Base-by-base conservation (phyloP, 2,113 vertebrate species). In the Mesembrinibis cayennensis region DNA sequence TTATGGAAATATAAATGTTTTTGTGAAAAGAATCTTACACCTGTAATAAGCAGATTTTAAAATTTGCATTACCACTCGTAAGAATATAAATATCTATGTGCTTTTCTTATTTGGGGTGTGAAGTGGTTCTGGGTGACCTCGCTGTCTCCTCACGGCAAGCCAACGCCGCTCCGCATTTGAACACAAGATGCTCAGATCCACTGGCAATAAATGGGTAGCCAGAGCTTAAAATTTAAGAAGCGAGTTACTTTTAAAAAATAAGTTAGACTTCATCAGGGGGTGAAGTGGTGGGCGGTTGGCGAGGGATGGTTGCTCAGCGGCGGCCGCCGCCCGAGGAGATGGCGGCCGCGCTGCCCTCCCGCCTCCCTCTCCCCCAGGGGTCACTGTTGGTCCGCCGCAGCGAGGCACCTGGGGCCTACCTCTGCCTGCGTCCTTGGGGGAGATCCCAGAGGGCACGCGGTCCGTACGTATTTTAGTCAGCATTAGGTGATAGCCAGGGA, bases 361-460 rank as follows among this genome's bases (percentile, higher is more conserved):
- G 22, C 69, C 91, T 88, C 62, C 70, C 86, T 97, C 86, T 98
- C 98, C 98, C 98, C 97, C 97, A 97, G 98, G 97, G 98, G 98
- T 98, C 98, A 97, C 98, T 98, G 97, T 98, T 97, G 98, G 96
- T 77, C 97, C 97, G 9, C 36, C 49, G 4, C 49, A 93, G 26
- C 5, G 16, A 55, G 38, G 38, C 38, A 38, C 38, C 38, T 38
- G 38, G 38, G 38, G 38, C 38, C 38, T 38, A 38, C 38, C 38
- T 38, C 8, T 38, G 38, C 38, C 38, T 38, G 38, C 38, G 38
- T 38, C 38, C 38, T 38, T 38, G 38, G 32, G 6, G 2, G 45
- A 17, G 55, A 14, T 1, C 4, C 15, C 55, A 6, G 63, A 10
- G 45, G 71, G 19, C 55, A 5, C 1, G 10, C 16, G 1, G 2